These are phyloP conservation scores for Tuberolachnus salignus DNA, from an alignment of 2,888 invertebrate genomes.

Conservation along the genomic window DNA sequence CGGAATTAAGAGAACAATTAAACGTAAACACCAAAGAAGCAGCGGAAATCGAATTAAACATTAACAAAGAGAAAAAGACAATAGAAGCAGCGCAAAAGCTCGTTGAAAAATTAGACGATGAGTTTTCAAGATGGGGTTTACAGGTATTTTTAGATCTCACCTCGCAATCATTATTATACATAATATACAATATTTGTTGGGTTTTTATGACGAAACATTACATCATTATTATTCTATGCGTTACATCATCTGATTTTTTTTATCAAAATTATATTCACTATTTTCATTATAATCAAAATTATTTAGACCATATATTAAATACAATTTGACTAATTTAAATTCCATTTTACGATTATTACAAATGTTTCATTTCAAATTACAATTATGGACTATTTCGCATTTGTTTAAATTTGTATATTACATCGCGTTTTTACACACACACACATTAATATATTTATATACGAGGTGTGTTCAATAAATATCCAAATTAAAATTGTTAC, in stretches of 20 bases:
- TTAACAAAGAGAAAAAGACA: slow-evolving; percentile 78
- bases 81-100: slow-evolving; percentile 79
- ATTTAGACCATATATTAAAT: too few species aligned
- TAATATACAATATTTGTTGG: too few species aligned
- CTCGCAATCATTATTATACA: too few species aligned
- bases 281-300: not conserved
- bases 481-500: too few species aligned
- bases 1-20: slow-evolving; percentile 76
- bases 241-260: too few species aligned
- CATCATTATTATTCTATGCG: too few species aligned
- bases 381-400: too few species aligned
- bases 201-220: too few species aligned
- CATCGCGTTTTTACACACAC: too few species aligned
- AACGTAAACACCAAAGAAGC: slow-evolving; percentile 92
- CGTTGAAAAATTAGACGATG: slow-evolving; percentile 85
- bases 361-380: not conserved
- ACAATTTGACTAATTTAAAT: not conserved
- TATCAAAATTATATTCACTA: not conserved
- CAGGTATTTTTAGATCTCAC: slow-evolving; percentile 65
- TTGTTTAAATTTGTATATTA: too few species aligned
- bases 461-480: too few species aligned
- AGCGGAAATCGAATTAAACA: slow-evolving; percentile 84
- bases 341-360: not conserved
- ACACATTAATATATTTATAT: too few species aligned
- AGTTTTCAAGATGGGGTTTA: slow-evolving; percentile 84